Conservation (phyloP, 2,113 vertebrate species). For the Lasiurus borealis region DNA sequence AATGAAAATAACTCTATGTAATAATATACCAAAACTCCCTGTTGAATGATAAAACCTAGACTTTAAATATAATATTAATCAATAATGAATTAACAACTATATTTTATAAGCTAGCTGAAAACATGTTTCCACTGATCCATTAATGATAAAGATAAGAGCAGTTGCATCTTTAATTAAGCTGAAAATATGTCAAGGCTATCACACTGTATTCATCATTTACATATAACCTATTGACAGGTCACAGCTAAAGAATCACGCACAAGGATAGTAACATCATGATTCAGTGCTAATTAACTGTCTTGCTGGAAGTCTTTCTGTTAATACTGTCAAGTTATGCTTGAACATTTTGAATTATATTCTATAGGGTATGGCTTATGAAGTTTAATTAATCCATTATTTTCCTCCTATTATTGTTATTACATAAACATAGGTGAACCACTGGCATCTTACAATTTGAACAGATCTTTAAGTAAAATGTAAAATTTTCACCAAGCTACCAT, state of each 20-base stretch:
- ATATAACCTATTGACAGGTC: constrained; percentile 1
- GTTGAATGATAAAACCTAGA: not conserved
- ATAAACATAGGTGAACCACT: not conserved
- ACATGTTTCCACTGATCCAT: not conserved
- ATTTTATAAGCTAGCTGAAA: not conserved
- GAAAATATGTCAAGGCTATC: constrained; percentile 15
- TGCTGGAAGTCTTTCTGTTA: not conserved
- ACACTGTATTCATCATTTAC: not conserved
- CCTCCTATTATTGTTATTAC: not conserved
- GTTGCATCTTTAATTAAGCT: not conserved
- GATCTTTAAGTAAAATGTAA: not conserved
- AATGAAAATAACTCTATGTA: not conserved
- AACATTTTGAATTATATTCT: constrained; percentile 31
- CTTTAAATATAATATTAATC: constrained; percentile 1
- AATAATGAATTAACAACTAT: not conserved
- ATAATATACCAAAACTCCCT: not conserved
- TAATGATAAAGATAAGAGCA: not conserved
- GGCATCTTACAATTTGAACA: not conserved
- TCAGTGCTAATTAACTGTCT: constrained; percentile 49
- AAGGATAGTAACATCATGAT: constrained; percentile 22
- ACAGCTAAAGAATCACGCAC: not conserved
- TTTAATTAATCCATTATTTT: not conserved
- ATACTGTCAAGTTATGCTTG: not conserved
- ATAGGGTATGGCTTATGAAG: not conserved
- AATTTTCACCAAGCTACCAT: not conserved